Evolutionary conservation across 2,797 vertebrate genomes (phyloP).

Genomic region (Notolepis coatsorum): DNA sequence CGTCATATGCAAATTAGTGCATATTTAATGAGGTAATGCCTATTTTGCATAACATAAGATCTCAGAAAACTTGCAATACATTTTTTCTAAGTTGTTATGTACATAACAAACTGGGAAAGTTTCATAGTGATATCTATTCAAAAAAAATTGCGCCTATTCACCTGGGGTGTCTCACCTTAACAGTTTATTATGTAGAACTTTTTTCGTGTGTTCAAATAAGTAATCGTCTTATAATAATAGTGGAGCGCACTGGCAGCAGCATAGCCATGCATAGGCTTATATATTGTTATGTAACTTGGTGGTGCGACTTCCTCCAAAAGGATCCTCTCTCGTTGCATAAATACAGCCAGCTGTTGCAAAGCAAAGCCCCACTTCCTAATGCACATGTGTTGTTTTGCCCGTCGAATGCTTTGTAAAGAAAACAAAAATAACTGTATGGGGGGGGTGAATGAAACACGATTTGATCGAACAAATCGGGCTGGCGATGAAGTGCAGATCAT

Average conservation of each 20-base stretch:
- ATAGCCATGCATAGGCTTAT: slow-evolving; percentile 24
- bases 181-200: too few species aligned
- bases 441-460: background rate
- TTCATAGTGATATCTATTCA: too few species aligned
- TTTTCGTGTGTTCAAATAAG: background rate
- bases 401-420: background rate
- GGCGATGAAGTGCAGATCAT: background rate
- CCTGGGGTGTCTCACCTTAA: too few species aligned
- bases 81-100: too few species aligned
- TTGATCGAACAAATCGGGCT: background rate
- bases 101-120: too few species aligned
- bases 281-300: slow-evolving; percentile 45
- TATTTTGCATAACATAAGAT: too few species aligned
- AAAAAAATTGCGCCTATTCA: background rate
- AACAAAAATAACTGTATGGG: background rate
- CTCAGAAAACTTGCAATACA: too few species aligned
- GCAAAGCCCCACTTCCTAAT: background rate
- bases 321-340: slow-evolving; percentile 13
- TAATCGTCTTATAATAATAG: too few species aligned
- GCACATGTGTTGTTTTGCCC: background rate
- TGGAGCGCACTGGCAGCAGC: slow-evolving; percentile 2
- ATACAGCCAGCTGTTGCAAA: slow-evolving; percentile 1
- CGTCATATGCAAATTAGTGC: too few species aligned
- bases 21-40: too few species aligned
- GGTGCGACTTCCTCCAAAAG: slow-evolving; percentile 20